Evolutionary conservation across 2,113 vertebrate genomes (phyloP).

Genomic region (Semicossyphus pulcher): DNA sequence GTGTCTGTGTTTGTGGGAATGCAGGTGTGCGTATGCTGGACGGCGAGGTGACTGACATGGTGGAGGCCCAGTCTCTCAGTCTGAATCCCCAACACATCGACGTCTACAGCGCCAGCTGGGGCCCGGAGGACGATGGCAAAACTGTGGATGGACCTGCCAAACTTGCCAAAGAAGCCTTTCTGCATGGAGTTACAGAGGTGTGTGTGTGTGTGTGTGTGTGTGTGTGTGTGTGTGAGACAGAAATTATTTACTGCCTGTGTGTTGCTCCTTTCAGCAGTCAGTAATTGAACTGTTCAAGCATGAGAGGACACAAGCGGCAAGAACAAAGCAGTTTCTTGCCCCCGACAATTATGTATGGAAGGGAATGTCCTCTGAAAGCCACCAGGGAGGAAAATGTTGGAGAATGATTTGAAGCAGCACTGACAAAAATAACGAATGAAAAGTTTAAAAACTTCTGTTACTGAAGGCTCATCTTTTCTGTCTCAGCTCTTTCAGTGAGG

Average conservation of each 20-base stretch:
- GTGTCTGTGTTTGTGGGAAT: neutral
- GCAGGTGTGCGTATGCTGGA: conserved; percentile 97
- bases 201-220: conserved; percentile 47
- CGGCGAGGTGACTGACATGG: conserved; percentile 96
- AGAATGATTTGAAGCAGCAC: conserved; percentile 35
- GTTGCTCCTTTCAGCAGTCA: conserved; percentile 57
- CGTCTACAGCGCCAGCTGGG: conserved; percentile 95
- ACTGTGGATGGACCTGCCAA: conserved; percentile 96
- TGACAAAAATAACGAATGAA: conserved; percentile 14
- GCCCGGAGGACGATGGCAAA: conserved; percentile 96
- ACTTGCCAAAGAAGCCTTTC: conserved; percentile 95
- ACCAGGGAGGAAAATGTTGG: conserved; percentile 38
- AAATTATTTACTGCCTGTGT: conserved; percentile 65
- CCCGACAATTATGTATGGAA: conserved; percentile 59
- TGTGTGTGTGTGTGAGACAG: conserved; percentile 49
- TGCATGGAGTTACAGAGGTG: conserved; percentile 93
- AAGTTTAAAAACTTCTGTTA: neutral
- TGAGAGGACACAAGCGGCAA: conserved; percentile 61
- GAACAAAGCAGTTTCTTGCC: conserved; percentile 67
- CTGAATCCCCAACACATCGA: conserved; percentile 95
- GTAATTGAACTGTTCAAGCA: conserved; percentile 74
- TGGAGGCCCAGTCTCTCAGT: conserved; percentile 96
- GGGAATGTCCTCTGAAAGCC: conserved; percentile 59
- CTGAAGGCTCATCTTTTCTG: conserved; percentile 17
- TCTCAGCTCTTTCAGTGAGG: conserved; percentile 12